phyloP scores from a whole-genome alignment of 2,113 vertebrate genomes.

The Larimichthys crocea region DNA sequence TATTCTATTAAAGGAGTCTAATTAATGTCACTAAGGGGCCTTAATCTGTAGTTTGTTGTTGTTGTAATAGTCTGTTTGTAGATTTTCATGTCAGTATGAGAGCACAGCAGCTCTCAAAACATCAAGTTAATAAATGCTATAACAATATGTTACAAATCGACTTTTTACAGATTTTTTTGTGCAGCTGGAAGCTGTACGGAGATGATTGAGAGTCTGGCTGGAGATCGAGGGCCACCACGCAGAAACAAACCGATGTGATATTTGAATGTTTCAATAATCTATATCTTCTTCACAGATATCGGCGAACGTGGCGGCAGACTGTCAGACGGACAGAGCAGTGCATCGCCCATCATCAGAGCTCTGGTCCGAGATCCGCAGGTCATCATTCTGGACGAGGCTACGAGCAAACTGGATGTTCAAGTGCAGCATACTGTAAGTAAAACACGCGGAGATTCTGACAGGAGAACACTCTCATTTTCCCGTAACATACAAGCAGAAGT shows the following conservation, averaged over 20 bases:
- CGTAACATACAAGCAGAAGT: no score
- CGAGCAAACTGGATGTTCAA: conserved; percentile 85
- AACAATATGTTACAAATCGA: no score
- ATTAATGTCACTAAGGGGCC: no score
- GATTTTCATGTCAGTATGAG: no score
- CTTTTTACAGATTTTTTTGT: no score
- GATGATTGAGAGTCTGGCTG: not conserved
- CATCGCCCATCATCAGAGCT: conserved; percentile 87
- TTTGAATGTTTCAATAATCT: not conserved
- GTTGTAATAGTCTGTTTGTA: no score
- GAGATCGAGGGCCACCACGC: not conserved
- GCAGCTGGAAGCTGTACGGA: no score
- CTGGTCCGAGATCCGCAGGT: conserved; percentile 86
- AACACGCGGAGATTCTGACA: not conserved
- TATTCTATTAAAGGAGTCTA: no score
- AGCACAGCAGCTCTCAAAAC: no score
- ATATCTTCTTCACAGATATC: conserved; percentile 75
- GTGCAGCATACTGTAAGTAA: conserved; percentile 80
- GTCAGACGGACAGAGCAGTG: conserved; percentile 85
- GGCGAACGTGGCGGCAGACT: conserved; percentile 84
- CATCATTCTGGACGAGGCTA: conserved; percentile 91
- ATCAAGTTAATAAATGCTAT: no score
- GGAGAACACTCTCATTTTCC: no score
- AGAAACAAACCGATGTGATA: not conserved
- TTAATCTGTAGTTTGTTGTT: no score